Base-by-base conservation (phyloP, 2,888 invertebrate genomes). In the Meta bourneti region DNA sequence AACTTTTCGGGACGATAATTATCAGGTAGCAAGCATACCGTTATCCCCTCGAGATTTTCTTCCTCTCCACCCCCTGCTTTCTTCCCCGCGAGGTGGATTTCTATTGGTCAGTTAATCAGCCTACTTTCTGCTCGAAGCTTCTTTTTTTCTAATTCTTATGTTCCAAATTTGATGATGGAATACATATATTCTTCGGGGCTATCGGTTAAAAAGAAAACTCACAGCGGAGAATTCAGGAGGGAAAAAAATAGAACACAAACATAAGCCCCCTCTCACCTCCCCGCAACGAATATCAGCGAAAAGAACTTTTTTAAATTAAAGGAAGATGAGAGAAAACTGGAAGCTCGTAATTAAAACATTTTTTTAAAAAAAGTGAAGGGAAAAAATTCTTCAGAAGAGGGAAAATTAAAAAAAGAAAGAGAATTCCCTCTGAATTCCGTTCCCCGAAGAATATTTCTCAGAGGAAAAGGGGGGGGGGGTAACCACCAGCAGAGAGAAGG, bases 1-100 rank as follows among this genome's bases (percentile, higher is more conserved):
- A 87, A 72, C 61, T 54, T 52, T n/a, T 74, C 48, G 19, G 80
- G 70, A 52, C 71, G 87, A 87, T 87, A 87, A 87, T 87, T 87
- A 87, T 87, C 87, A 74, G 80, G 87, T 87, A 79, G 70, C 70
- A 19, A 71, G 48, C 61, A 75, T n/a, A 51, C 54, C 74, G 51
- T 49, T 54, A 34, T 34, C 13, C n/a, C 13, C 52, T 20, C 16
- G 70, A 79, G 54, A 20, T 78, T 51, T n/a, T 7, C 78, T 49
- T 6, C n/a, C 4, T 4, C 34, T 4, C 4, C 34, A 2, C 34
- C 34, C 34, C 34, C 1, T 4, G 34, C 34, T 34, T 34, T 34
- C 4, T 34, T 34, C 34, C 34, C 34, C 34, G 34, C 34, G 34
- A 34, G 61, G 19, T 61, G 52, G 61, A 75, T 51, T 85, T 71